Evolutionary conservation across 1,140 invertebrate genomes (phyloP), one percentile per base, ranked within the genome.

Genomic region (Charaxes varanes): DNA sequence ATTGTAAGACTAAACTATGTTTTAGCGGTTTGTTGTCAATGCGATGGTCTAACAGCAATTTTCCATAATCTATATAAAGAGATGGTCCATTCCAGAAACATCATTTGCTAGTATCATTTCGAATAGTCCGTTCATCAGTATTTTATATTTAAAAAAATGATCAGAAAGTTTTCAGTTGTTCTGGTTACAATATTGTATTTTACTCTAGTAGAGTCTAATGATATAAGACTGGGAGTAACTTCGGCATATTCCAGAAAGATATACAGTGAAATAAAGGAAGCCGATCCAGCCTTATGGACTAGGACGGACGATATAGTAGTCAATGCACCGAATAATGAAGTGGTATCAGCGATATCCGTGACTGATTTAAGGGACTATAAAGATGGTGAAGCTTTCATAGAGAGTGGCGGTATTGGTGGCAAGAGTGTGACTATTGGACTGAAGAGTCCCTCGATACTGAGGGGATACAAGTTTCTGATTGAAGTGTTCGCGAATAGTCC

Each of bases 381-480:
- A 32, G 54, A 62, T 37, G 78, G 78, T 0, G 61, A 70, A 36
- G 69, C 64, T 3, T 57, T 40, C 14, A 74, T 82, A 3, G 57
- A 65, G 24, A 71, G 63, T 19, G 78, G 78, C 3, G 73, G 74
- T 0, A 28, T 79, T 31, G 78, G 74, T 0, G 43, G 32, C 1
- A 76, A 66, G 27, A 72, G 54, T 64, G 73, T 82, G 0, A 71
- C 64, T 0, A 53, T 79, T 15, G 54, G 42, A 4, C 31, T 82
- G 8, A 68, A 67, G 14, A 79, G 77, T 52, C 77, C 77, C 0
- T 57, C 55, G 4, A 61, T 79, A 14, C 50, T 82, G n/a, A 55
- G 77, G 31, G 77, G 77, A 4, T 82, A 82, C 28, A 77, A 65
- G 17, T 82, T 82, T 26, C 41, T 60, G 34, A 61, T 82, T 4